Evolutionary conservation across 2,888 invertebrate genomes (phyloP), one percentile per base, ranked within the genome.

Genomic region (Macrosoma leucophasiata): DNA sequence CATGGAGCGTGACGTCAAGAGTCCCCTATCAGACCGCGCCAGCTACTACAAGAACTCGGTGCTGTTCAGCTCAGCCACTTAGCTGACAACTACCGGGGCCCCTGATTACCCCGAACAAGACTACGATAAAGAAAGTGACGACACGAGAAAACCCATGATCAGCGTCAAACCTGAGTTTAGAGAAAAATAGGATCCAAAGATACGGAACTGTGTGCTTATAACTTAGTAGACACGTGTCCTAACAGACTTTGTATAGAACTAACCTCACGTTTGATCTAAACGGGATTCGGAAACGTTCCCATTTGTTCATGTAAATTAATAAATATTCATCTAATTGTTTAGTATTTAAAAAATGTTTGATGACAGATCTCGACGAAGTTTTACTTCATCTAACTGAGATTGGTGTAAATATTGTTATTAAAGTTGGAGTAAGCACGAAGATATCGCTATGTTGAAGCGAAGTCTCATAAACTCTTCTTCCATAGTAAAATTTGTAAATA

Each of bases 31-130:
- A 57, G 94, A 94, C 75, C 87, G 91, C 42, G 88, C 89, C 49
- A 89, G 90, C 55, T 95, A 95, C 78, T 95, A 94, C 86, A 95
- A 95, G 82, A 95, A 94, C 79, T 94, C 95, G 18, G 94, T 95
- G 50, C 87, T 95, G 48, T 95, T 94, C 74, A 94, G 94, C 57
- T 94, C 94, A 69, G 94, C 94, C 64, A 94, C 94, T 84, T 89
- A 88, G 86, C 85, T 84, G 62, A 51, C 67, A 58, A 63, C 64
- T 50, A 36, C 67, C 67, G 78, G 79, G 78, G 76, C 62, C 33
- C 50, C 49, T 49, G 70, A 74, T 40, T 63, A 58, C 76, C 77
- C 77, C 77, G 72, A 77, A 39, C 62, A 61, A 52, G 65, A 77
- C 20, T 61, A 64, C 59, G 73, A 75, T 33, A 73, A 63, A 59